These are phyloP conservation scores for Teleogryllus oceanicus DNA, from an alignment of 2,888 invertebrate species.

Conservation along the genomic window DNA sequence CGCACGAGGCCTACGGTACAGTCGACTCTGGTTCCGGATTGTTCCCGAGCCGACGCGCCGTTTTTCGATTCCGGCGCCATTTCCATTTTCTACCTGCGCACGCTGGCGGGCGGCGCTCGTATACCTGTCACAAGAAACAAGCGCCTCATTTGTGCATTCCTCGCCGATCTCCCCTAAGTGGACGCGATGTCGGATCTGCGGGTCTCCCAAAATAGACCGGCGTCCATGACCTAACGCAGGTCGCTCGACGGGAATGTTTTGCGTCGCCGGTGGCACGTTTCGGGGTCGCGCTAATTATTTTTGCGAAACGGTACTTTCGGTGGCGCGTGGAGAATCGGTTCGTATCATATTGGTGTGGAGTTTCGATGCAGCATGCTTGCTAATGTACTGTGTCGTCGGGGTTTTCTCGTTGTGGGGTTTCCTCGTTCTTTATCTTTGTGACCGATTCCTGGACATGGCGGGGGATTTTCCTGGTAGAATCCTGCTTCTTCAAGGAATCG, in stretches of 20 bases:
- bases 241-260: no score
- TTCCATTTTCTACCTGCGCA: conserved; percentile 1
- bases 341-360: not conserved
- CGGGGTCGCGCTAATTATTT: not conserved
- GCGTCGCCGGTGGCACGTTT: no score
- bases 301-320: not conserved
- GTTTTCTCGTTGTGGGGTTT: not conserved
- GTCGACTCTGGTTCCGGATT: not conserved
- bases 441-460: not conserved
- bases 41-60: not conserved
- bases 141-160: conserved; percentile 10
- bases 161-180: not conserved
- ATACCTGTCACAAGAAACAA: not conserved
- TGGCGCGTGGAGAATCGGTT: not conserved
- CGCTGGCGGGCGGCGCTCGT: not conserved
- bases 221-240: not conserved
- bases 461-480: not conserved
- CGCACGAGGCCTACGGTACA: not conserved
- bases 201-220: not conserved
- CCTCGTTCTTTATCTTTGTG: not conserved
- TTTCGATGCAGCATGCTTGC: not conserved
- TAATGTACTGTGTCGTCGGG: not conserved
- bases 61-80: not conserved
- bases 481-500: not conserved
- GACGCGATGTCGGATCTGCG: not conserved